These are phyloP conservation scores for Mugil cephalus DNA, from an alignment of 2,113 vertebrate genomes.

Conservation along the genomic window DNA sequence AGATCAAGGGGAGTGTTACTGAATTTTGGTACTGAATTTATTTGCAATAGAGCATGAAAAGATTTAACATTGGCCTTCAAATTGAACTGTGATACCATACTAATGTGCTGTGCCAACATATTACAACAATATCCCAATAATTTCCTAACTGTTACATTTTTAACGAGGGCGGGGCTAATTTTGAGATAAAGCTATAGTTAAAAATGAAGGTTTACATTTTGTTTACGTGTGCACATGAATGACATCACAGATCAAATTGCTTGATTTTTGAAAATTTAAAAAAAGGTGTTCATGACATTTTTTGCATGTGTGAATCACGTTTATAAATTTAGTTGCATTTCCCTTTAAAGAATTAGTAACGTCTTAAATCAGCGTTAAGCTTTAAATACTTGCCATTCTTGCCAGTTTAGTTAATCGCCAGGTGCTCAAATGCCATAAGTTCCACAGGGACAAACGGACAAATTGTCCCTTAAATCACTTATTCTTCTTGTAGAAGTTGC, in stretches of 20 bases:
- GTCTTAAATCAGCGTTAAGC: neutral
- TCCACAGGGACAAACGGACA: neutral
- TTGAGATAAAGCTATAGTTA: neutral
- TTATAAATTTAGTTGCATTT: slow-evolving; percentile 57
- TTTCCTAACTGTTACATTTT: neutral
- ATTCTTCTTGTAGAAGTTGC: slow-evolving; percentile 37
- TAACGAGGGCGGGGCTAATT: too few relatives aligned
- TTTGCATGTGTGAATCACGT: slow-evolving; percentile 28
- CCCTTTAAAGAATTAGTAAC: slow-evolving; percentile 26
- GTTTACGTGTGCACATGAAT: slow-evolving; percentile 52
- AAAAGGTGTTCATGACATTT: neutral
- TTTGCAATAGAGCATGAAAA: too few relatives aligned
- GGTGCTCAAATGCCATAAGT: neutral
- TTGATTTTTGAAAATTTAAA: slow-evolving; percentile 1
- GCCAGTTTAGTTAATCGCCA: slow-evolving; percentile 4
- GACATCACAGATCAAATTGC: slow-evolving; percentile 50
- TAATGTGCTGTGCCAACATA: slow-evolving; percentile 37
- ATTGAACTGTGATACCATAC: slow-evolving; percentile 54
- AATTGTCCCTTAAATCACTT: slow-evolving; percentile 12
- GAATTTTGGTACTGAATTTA: slow-evolving; percentile 29
- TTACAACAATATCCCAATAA: neutral
- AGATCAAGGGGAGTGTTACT: slow-evolving; percentile 43
- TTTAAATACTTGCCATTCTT: neutral
- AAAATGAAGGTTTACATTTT: neutral
- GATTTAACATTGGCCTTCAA: slow-evolving; percentile 2